Conservation (phyloP, 1,140 invertebrate genomes). For the Euglossa dilemma region DNA sequence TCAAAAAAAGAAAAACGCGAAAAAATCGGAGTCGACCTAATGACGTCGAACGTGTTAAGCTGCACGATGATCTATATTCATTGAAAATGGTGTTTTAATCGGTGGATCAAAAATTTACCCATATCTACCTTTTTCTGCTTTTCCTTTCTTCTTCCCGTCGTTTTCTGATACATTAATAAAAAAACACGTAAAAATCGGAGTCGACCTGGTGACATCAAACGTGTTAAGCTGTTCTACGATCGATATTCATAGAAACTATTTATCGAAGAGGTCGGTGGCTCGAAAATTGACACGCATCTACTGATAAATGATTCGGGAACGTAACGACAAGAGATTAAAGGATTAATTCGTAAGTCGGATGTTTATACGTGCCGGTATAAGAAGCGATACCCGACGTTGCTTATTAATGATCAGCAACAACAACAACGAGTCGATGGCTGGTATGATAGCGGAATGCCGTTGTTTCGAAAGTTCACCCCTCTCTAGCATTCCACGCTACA, state of each 20-base stretch:
- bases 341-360: slow-evolving; percentile 64
- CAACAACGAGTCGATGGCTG: slow-evolving; percentile 43
- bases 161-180: too few relatives aligned
- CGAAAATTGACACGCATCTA: slow-evolving; percentile 26
- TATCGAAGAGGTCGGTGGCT: slow-evolving; percentile 14
- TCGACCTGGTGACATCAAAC: too few relatives aligned
- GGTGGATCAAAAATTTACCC: too few relatives aligned
- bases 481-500: slow-evolving; percentile 63
- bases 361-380: slow-evolving; percentile 50
- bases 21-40: too few relatives aligned
- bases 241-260: neutral
- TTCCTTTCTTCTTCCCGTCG: too few relatives aligned
- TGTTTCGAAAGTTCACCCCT: slow-evolving; percentile 62
- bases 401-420: slow-evolving; percentile 64
- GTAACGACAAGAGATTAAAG: slow-evolving; percentile 50
- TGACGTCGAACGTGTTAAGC: too few relatives aligned
- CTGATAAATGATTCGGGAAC: slow-evolving; percentile 50
- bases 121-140: too few relatives aligned
- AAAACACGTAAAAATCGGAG: too few relatives aligned
- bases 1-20: too few relatives aligned
- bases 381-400: slow-evolving; percentile 49
- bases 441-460: slow-evolving; percentile 19
- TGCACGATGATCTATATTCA: too few relatives aligned
- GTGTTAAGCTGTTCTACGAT: too few relatives aligned
- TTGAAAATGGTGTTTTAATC: too few relatives aligned